Base-by-base conservation (phyloP, 2,797 vertebrate species). In the Catamblyrhynchus diadema region DNA sequence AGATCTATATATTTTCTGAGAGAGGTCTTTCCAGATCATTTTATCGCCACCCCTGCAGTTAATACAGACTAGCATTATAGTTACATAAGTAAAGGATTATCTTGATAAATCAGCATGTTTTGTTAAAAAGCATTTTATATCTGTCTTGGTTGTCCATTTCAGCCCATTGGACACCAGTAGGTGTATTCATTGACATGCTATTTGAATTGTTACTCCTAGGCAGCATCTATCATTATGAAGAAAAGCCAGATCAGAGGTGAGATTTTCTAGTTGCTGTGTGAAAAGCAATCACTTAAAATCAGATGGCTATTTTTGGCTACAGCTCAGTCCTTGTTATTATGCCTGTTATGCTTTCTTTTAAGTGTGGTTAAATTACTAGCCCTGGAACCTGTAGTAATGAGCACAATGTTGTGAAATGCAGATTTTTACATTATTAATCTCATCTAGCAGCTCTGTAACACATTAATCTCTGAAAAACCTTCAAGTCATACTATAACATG, bases 101-200 rank as follows among this genome's bases (percentile, higher is more conserved):
- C 56, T 91, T 93, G 78, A 82, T 93, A 96, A 92, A 96, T 96
- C 82, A 86, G 57, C 33, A 74, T 78, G 62, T 74, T 92, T 95
- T 91, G 77, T 95, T 82, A 81, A 86, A 97, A 97, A 93, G 25
- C 42, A 92, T 37, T 51, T 71, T 73, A 18, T 60, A 78, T 71
- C 27, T 19, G 1, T 32, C 24, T 74, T 35, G 0, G 0, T 73
- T 80, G 22, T 71, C 45, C 16, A 37, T 67, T 93, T 82, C 21
- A 74, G 16, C 4, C 24, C 33, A 42, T 44, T 92, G 45, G 41
- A 67, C 15, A 50, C 23, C 17, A 64, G 48, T n/a, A 59, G n/a
- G 54, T 64, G 3, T 42, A 67, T 73, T 79, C 18, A 72, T 8
- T 84, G 62, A 57, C 23, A 47, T 57, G 32, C 2, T 74, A 6